Percentiles rank a stretch among this genome's conserved stretches.
Conservation (phyloP, 2,797 vertebrate species). For the Gastrophryne carolinensis region DNA sequence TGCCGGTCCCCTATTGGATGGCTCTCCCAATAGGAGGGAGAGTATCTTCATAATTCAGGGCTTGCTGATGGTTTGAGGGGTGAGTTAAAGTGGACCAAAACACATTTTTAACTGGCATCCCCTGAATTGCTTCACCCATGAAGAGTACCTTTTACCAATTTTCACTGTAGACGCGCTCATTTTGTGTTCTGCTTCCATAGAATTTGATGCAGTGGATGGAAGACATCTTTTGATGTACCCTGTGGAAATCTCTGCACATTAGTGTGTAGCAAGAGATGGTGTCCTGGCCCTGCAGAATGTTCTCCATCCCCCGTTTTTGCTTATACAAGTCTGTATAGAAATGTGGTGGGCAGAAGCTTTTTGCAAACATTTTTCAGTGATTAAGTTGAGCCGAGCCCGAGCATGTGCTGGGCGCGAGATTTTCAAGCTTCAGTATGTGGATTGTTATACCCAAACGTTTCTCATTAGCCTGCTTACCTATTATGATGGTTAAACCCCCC, state of each 20-base stretch:
- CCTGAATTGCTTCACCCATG: too few species aligned
- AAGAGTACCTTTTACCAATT: too few species aligned
- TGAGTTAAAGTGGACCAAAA: too few species aligned
- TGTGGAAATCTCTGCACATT: not conserved
- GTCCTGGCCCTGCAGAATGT: not conserved
- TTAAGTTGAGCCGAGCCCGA: constrained; percentile 3
- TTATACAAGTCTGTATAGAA: constrained; percentile 1
- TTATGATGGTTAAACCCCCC: too few species aligned
- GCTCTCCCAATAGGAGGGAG: too few species aligned
- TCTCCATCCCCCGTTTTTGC: not conserved
- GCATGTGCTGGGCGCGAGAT: not conserved
- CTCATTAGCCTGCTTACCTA: too few species aligned
- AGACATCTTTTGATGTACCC: not conserved
- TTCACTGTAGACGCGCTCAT: too few species aligned
- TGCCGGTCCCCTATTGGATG: too few species aligned
- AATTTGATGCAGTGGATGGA: not conserved
- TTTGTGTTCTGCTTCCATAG: not conserved
- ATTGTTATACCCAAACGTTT: too few species aligned
- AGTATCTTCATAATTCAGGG: too few species aligned
- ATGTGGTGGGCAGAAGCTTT: not conserved
- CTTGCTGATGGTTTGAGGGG: too few species aligned
- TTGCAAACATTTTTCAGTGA: constrained; percentile 11
- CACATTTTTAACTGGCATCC: too few species aligned
- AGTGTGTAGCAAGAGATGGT: not conserved
- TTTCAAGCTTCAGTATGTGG: not conserved